Conservation (phyloP, 2,113 vertebrate genomes). For the Tringa solitaria region DNA sequence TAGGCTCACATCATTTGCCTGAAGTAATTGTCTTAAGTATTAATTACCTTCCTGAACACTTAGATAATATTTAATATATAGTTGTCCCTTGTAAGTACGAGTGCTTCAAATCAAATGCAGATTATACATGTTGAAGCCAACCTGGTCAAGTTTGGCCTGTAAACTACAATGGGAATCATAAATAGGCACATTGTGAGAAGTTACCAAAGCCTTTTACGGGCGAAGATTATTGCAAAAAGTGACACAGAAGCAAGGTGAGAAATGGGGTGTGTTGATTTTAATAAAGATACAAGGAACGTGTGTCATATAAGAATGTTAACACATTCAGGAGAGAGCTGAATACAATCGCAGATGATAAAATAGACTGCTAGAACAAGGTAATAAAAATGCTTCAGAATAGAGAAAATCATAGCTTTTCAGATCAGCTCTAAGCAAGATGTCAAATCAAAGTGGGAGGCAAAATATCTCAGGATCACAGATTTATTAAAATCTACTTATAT, state of each 20-base stretch:
- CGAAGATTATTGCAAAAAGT: neutral
- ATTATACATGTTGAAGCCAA: neutral
- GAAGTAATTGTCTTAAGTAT: neutral
- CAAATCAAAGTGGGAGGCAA: constrained; percentile 58
- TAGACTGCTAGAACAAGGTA: constrained; percentile 33
- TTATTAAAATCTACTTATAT: constrained; percentile 20
- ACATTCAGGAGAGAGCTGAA: neutral
- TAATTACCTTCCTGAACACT: neutral
- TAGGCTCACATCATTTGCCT: neutral
- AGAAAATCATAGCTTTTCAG: constrained; percentile 51
- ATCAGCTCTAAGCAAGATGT: constrained; percentile 36
- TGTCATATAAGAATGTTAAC: constrained; percentile 7
- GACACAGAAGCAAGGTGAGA: neutral
- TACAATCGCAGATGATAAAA: constrained; percentile 22
- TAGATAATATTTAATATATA: neutral
- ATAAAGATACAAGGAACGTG: neutral
- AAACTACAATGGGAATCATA: neutral
- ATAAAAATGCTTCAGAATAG: constrained; percentile 27
- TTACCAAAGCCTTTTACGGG: neutral
- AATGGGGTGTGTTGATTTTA: constrained; percentile 6
- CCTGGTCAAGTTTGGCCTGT: neutral
- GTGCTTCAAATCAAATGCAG: neutral
- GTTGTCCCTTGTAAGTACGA: neutral
- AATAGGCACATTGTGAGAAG: neutral
- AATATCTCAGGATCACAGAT: constrained; percentile 10